Percentiles rank a stretch among this genome's conserved stretches.
Evolutionary conservation across 2,888 invertebrate genomes (phyloP).

Genomic region (Gonocerus acuteangulatus): DNA sequence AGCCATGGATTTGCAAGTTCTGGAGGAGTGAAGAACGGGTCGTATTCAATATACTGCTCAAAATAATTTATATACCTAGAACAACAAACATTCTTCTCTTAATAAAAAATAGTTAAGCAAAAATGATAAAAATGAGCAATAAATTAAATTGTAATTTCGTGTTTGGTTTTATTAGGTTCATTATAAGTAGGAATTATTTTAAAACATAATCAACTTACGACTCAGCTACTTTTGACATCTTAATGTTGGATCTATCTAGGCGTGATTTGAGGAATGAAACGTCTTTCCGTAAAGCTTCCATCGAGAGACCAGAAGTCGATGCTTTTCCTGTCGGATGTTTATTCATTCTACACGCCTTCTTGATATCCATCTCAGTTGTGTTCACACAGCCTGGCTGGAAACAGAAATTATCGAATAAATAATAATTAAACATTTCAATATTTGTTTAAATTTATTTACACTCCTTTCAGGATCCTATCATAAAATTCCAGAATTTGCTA

Average conservation of each 20-base stretch:
- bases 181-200: background rate
- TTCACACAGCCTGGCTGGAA: conserved; percentile 93
- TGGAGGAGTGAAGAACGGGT: conserved; percentile 84
- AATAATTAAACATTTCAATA: background rate
- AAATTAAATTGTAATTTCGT: too few relatives aligned
- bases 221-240: conserved; percentile 89
- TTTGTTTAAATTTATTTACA: background rate
- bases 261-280: conserved; percentile 66
- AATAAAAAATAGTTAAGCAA: conserved; percentile 8
- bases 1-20: conserved; percentile 97
- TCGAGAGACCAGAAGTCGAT: conserved; percentile 41
- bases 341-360: conserved; percentile 74
- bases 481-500: too few relatives aligned
- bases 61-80: conserved; percentile 77
- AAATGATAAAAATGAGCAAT: too few relatives aligned
- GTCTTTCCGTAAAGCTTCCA: conserved; percentile 51
- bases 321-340: conserved; percentile 45
- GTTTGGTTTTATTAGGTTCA: too few relatives aligned
- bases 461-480: too few relatives aligned
- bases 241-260: conserved; percentile 77
- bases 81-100: background rate
- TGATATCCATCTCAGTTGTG: conserved; percentile 96
- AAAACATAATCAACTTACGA: conserved; percentile 57
- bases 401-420: background rate
- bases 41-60: conserved; percentile 94